Conservation (phyloP, 2,113 vertebrate species). For the Suricata suricatta region DNA sequence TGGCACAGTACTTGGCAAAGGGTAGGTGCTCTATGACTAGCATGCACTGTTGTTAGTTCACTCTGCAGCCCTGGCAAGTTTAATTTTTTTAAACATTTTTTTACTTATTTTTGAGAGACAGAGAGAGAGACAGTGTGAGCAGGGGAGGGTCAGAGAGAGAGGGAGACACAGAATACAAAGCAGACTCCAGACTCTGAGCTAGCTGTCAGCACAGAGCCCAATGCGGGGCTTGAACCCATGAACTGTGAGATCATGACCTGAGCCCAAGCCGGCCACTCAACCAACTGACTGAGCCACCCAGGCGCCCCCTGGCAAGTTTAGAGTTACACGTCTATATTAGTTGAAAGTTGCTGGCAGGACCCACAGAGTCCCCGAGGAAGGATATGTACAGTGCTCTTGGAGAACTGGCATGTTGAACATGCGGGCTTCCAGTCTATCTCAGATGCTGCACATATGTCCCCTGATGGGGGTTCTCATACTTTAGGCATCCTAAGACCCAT, state of each 20-base stretch:
- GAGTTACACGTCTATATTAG: neutral
- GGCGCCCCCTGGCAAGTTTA: neutral
- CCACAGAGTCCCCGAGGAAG: neutral
- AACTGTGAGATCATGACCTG: too few species aligned
- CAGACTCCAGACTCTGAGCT: too few species aligned
- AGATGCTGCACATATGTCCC: neutral
- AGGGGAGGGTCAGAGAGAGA: too few species aligned
- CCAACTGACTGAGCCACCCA: too few species aligned
- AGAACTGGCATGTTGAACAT: neutral
- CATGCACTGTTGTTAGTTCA: neutral
- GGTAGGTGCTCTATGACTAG: neutral
- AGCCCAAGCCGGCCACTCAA: too few species aligned
- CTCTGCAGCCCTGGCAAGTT: neutral
- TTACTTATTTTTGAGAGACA: too few species aligned
- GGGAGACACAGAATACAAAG: too few species aligned
- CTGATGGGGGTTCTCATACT: neutral
- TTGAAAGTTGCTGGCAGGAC: neutral
- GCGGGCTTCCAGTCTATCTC: neutral
- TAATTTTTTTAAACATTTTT: neutral
- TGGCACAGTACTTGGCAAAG: neutral
- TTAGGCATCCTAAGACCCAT: neutral
- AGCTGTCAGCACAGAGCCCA: too few species aligned
- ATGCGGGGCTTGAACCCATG: too few species aligned
- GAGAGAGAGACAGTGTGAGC: too few species aligned
- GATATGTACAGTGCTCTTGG: neutral